Base-by-base conservation (phyloP, 2,113 vertebrate genomes). In the Coptodon rendalli region DNA sequence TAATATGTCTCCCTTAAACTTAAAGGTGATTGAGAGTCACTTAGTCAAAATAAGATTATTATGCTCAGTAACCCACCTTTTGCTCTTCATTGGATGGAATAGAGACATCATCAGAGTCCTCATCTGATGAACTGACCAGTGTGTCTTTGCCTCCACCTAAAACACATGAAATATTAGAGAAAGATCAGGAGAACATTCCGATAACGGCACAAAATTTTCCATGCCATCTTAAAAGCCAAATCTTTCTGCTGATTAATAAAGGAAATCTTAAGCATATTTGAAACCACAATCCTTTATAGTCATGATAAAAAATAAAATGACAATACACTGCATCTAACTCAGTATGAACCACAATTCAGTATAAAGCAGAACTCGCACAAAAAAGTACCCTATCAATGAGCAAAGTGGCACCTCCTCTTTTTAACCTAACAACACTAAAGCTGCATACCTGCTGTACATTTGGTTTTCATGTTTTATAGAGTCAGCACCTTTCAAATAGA, bases 21-120 rank as follows among this genome's bases (percentile, higher is more conserved):
- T 27, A 16, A 56, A 80, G 34, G 1, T 24, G 4, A 48, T 29
- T 17, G 12, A 81, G 34, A 57, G 43, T 27, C 34, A 27, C 13
- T 57, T 54, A 85, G 11, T 68, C n/a, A 27, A 34, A 2, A 52
- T 0, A 22, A 56, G 1, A 38, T 73, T 11, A 3, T 2, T 11
- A 56, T 40, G 11, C 14, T 38, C 19, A 19, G 68, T 9, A 11
- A 12, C 87, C 63, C 87, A 99, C 98, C 98, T 99, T 99, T 95
- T 97, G 97, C 91, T 97, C 97, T 38, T 99, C 98, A 2, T 97
- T 98, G 89, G 97, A 95, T 31, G 97, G 96, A 89, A 97, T 91
- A 11, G 97, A 97, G 89, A 96, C 96, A 87, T 97, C 96, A 87
- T 98, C 97, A 0, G 97, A 96, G 61, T 98, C 97, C n/a, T 97